Conservation (phyloP, 2,113 vertebrate species). For the Tupaia tana region DNA sequence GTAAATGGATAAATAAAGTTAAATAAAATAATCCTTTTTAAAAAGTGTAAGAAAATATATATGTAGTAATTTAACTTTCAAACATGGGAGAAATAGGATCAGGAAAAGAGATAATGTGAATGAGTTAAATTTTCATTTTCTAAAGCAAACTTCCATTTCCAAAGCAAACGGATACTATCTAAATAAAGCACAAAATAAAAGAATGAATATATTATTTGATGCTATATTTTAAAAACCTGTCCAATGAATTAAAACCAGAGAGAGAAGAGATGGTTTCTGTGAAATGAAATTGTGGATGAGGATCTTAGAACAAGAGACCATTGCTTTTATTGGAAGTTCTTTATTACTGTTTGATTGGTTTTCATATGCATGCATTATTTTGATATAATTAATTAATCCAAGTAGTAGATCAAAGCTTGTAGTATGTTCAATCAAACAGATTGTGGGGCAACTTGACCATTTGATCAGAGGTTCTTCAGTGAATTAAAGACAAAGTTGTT, state of each 20-base stretch:
- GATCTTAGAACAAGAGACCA: not conserved
- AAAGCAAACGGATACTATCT: not conserved
- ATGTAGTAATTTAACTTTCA: not conserved
- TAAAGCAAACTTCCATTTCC: not conserved
- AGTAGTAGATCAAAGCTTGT: not conserved
- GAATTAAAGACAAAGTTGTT: not conserved
- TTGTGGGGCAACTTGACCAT: not conserved
- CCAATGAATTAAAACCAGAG: not conserved
- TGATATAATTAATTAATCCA: not conserved
- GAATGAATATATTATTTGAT: not conserved
- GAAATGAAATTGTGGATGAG: not conserved
- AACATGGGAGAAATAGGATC: not conserved
- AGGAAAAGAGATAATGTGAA: not conserved
- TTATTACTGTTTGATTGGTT: not conserved
- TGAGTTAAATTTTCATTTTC: not conserved
- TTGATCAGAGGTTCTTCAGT: not conserved
- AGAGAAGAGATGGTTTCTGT: not conserved
- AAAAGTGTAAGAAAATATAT: not conserved
- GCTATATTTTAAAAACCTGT: not conserved
- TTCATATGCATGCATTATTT: not conserved
- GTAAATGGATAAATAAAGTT: too few relatives aligned
- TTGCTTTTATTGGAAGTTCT: not conserved
- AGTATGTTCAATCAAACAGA: not conserved
- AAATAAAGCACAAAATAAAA: slow-evolving; percentile 1
- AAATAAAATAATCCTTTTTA: too few relatives aligned